Conservation (phyloP, 2,797 vertebrate genomes). For the Cynopterus sphinx region DNA sequence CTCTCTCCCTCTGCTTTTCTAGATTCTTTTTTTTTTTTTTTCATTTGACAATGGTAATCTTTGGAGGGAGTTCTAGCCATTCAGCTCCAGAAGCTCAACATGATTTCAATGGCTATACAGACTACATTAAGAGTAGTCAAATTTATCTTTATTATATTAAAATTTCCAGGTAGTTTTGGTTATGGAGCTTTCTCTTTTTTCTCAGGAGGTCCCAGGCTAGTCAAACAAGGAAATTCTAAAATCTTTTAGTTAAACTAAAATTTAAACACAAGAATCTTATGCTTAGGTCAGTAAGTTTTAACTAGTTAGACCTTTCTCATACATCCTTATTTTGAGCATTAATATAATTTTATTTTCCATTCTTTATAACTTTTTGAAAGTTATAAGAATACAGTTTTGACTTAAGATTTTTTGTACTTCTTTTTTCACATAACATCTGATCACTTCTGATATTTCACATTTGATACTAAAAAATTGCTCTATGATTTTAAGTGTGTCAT, state of each 20-base stretch:
- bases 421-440: background rate
- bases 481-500: background rate
- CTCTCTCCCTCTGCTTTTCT: background rate
- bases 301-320: background rate
- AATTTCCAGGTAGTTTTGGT: background rate
- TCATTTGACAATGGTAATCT: background rate
- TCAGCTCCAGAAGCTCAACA: background rate
- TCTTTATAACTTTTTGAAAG: background rate
- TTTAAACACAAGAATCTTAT: background rate
- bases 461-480: background rate
- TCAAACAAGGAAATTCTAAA: background rate
- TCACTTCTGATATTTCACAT: background rate
- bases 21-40: background rate
- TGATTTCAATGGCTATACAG: background rate
- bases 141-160: background rate
- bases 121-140: background rate
- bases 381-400: background rate
- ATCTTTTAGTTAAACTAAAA: background rate
- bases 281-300: background rate
- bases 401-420: background rate
- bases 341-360: background rate
- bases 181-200: background rate
- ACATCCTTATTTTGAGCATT: background rate
- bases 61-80: background rate
- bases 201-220: background rate